Evolutionary conservation across 2,888 invertebrate species (phyloP).

Genomic region (Cyclophora albipunctata): DNA sequence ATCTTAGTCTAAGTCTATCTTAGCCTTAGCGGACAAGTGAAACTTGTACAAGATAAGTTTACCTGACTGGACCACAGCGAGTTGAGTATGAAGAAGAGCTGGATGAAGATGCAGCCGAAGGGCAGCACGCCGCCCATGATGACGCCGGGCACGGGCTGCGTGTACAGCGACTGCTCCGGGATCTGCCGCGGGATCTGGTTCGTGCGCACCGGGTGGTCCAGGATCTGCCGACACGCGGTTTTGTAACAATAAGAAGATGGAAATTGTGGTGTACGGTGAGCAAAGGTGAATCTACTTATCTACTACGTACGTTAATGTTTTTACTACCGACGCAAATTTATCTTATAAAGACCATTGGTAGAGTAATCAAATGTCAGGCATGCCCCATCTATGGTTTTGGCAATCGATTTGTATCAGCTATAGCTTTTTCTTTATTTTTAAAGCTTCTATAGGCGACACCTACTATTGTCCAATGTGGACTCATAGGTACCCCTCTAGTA

Average conservation of each 20-base stretch:
- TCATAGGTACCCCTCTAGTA: neutral
- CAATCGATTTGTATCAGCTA: too few relatives aligned
- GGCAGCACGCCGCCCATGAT: conserved; percentile 99
- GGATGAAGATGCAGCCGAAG: conserved; percentile 98
- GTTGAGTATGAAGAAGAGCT: conserved; percentile 98
- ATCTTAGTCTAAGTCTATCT: too few relatives aligned
- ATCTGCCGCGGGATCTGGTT: conserved; percentile 99
- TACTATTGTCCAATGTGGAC: too few relatives aligned
- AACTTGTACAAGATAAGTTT: conserved; percentile 1
- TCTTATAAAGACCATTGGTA: too few relatives aligned
- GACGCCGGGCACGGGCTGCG: conserved; percentile 94
- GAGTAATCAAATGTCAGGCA: too few relatives aligned
- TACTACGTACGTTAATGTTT: too few relatives aligned
- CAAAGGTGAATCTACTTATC: too few relatives aligned
- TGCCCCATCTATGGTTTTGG: too few relatives aligned
- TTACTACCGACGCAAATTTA: too few relatives aligned
- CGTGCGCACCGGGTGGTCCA: conserved; percentile 98
- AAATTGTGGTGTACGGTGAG: neutral
- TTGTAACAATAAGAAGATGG: neutral
- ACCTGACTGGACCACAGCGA: conserved; percentile 92
- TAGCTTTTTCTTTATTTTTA: too few relatives aligned
- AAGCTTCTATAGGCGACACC: too few relatives aligned
- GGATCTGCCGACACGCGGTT: conserved; percentile 72
- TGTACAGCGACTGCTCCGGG: conserved; percentile 98
- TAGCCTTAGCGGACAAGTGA: too few relatives aligned